Evolutionary conservation across 1,140 invertebrate species (phyloP), one percentile per base, ranked within the genome.

Genomic region (Lasaia peninsularis): DNA sequence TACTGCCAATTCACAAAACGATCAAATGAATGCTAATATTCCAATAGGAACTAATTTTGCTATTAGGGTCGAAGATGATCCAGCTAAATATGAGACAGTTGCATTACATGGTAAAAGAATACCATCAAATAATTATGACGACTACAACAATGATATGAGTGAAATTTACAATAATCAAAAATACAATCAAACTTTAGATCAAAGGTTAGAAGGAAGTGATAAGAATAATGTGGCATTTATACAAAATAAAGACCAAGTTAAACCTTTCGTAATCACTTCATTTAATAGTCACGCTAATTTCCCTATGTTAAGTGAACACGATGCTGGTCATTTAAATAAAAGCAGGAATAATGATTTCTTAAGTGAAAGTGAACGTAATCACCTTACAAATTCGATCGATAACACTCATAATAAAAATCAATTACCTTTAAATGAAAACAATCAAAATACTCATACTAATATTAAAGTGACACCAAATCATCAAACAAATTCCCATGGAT

Each of bases 21-120:
- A 69, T 6, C 69, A 75, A 67, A 63, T 84, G 18, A 88, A 90
- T 65, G 77, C 89, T 28, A 78, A 88, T 59, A 89, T 89, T 58
- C 86, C 88, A 37, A 89, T 90, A 54, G 80, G 81, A 24, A 90
- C 86, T 11, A 89, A 90, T 56, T 85, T 90, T 69, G 89, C 88
- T 52, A 89, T 90, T 52, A 78, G 76, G 71, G 89, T 90, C 11
- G 86, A 89, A 74, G 86, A 87, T 67, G 76, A 75, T 60, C 60
- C 67, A 44, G 44, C 67, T 21, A 73, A 77, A 58, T 73, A 76
- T 49, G 80, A 86, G 65, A 76, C 62, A 34, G 77, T 76, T 44
- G 71, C 75, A 56, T 55, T 79, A 50, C 71, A 82, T 55, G 75
- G 71, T 2, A 75, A 75, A 33, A 69, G 55, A 59, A 72, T 75